These are phyloP conservation scores for Catocala fraxini DNA, from an alignment of 2,888 invertebrate species.

Conservation along the genomic window DNA sequence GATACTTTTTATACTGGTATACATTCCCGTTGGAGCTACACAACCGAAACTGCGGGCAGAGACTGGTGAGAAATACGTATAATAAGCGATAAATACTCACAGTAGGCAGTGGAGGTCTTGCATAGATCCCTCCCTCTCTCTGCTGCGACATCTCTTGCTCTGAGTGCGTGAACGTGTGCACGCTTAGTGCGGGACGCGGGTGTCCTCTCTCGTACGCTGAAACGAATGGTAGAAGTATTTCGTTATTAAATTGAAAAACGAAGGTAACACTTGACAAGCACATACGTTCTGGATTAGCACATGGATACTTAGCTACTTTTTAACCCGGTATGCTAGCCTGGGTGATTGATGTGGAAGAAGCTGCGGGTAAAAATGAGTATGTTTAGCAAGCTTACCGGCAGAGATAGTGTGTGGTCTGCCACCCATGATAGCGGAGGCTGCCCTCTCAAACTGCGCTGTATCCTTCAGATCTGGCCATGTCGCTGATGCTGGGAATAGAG, in stretches of 20 bases:
- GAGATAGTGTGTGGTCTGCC: constrained; percentile 98
- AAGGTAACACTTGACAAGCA: too few relatives aligned
- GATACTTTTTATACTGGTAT: too few relatives aligned
- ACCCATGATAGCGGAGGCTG: constrained; percentile 91
- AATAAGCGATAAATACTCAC: constrained; percentile 74
- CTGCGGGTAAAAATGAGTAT: too few relatives aligned
- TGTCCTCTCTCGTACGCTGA: constrained; percentile 95
- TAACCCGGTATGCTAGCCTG: too few relatives aligned
- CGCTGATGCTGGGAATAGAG: constrained; percentile 84
- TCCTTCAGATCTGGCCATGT: constrained; percentile 94
- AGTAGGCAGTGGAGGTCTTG: constrained; percentile 91
- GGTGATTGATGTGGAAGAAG: too few relatives aligned
- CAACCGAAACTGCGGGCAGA: too few relatives aligned
- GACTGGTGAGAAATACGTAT: too few relatives aligned
- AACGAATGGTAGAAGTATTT: background rate
- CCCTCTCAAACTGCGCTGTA: constrained; percentile 91
- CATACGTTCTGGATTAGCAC: too few relatives aligned
- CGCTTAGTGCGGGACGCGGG: constrained; percentile 94
- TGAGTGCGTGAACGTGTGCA: constrained; percentile 89
- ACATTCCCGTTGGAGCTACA: too few relatives aligned
- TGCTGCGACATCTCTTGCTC: constrained; percentile 40
- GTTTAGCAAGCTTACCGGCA: constrained; percentile 83
- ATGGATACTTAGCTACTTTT: too few relatives aligned
- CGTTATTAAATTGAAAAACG: too few relatives aligned
- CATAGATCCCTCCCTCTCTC: constrained; percentile 61